A percentile compares a stretch with the other conserved stretches of the same genome.
phyloP scores from a whole-genome alignment of 2,888 invertebrate genomes.

The Aethes cnicana region DNA sequence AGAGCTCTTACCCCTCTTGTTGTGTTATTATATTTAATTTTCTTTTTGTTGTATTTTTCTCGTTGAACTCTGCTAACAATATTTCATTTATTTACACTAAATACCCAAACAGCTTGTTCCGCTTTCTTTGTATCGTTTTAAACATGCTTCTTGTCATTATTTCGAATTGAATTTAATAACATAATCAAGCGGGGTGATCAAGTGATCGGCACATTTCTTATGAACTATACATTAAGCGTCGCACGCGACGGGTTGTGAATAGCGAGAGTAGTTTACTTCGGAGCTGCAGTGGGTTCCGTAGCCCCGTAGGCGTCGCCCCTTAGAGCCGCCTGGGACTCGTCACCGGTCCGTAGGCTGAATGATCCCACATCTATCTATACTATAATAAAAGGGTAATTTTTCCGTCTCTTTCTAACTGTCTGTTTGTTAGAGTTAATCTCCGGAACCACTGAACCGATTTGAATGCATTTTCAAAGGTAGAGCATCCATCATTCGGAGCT shows the following conservation, averaged over 20 bases:
- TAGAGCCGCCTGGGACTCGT: slow-evolving; percentile 14
- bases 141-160: background rate
- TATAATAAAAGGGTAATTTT: no score
- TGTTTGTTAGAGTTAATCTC: no score
- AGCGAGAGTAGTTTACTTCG: slow-evolving; percentile 45
- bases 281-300: slow-evolving; percentile 53
- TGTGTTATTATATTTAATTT: slow-evolving; percentile 32
- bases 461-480: no score
- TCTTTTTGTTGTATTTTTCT: no score
- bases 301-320: slow-evolving; percentile 18
- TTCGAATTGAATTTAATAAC: slow-evolving; percentile 14
- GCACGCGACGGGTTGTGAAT: slow-evolving; percentile 61
- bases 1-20: slow-evolving; percentile 45
- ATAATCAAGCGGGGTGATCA: slow-evolving; percentile 45
- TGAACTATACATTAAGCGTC: slow-evolving; percentile 61
- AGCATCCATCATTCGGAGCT: no score
- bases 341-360: background rate
- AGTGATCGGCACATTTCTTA: slow-evolving; percentile 69
- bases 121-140: no score
- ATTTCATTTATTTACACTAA: no score
- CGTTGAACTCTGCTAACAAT: no score
- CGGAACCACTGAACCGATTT: no score
- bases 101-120: no score
- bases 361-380: no score
- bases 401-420: no score